These are phyloP conservation scores for Trachelipus rathkii DNA, from an alignment of 1,140 invertebrate genomes.

Conservation along the genomic window DNA sequence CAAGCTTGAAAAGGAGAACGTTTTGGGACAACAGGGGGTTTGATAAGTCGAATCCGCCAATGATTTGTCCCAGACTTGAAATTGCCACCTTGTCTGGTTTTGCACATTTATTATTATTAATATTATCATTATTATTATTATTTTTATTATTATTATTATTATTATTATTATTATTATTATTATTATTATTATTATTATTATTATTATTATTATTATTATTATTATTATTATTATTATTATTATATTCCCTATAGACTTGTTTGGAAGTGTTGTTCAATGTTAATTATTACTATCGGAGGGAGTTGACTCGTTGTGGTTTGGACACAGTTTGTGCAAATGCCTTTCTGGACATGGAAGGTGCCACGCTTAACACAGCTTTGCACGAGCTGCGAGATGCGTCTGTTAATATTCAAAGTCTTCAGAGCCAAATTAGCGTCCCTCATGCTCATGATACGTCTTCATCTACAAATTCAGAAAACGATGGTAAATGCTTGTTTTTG, in stretches of 20 bases:
- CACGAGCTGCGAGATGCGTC: background rate
- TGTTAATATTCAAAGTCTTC: background rate
- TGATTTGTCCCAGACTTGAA: too few relatives aligned
- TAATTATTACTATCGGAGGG: background rate
- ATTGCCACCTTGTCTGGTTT: too few relatives aligned
- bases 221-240: too few relatives aligned
- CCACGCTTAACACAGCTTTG: background rate
- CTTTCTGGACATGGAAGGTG: background rate
- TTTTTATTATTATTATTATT: too few relatives aligned
- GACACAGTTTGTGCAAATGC: background rate
- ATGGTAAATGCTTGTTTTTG: background rate
- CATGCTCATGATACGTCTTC: background rate
- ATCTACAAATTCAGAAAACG: background rate
- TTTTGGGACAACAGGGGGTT: too few relatives aligned
- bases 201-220: too few relatives aligned
- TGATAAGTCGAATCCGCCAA: too few relatives aligned
- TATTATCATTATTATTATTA: too few relatives aligned
- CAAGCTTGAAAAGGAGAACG: too few relatives aligned
- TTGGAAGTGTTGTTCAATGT: background rate
- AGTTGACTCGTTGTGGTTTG: background rate
- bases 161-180: too few relatives aligned
- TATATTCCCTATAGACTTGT: background rate
- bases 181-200: too few relatives aligned
- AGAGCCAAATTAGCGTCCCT: background rate
- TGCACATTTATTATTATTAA: too few relatives aligned